These are phyloP conservation scores for Spodoptera picta DNA, from an alignment of 2,888 invertebrate genomes.

Conservation along the genomic window DNA sequence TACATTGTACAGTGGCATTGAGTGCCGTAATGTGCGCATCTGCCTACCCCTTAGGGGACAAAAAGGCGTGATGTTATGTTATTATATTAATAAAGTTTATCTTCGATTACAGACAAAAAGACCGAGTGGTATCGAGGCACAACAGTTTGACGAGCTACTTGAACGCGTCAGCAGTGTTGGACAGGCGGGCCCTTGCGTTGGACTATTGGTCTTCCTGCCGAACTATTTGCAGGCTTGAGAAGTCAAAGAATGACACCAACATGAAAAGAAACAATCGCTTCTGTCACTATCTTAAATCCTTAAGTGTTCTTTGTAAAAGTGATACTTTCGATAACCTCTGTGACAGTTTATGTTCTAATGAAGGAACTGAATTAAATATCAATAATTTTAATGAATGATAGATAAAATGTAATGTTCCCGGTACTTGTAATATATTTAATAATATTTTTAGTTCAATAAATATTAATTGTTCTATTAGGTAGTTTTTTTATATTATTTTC, in stretches of 20 bases:
- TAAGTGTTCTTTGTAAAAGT: constrained; percentile 84
- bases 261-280: constrained; percentile 92
- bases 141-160: constrained; percentile 83
- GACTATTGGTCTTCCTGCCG: constrained; percentile 93
- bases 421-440: constrained; percentile 36
- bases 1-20: no score
- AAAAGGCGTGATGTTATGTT: no score
- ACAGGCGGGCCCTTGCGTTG: constrained; percentile 87
- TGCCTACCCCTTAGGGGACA: no score
- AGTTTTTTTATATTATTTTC: constrained; percentile 20
- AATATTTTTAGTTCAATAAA: constrained; percentile 23
- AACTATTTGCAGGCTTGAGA: constrained; percentile 91
- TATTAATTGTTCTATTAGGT: constrained; percentile 21
- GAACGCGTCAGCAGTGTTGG: constrained; percentile 81
- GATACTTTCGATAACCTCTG: constrained; percentile 85
- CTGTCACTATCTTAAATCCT: constrained; percentile 92
- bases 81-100: no score
- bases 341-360: constrained; percentile 70
- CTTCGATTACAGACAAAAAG: constrained; percentile 75
- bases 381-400: constrained; percentile 47
- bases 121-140: constrained; percentile 75
- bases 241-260: constrained; percentile 87
- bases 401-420: constrained; percentile 37
- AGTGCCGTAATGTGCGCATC: no score
- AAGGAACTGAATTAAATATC: constrained; percentile 47